phyloP scores from a whole-genome alignment of 2,888 invertebrate species.

The Blastobasis lacticolella region DNA sequence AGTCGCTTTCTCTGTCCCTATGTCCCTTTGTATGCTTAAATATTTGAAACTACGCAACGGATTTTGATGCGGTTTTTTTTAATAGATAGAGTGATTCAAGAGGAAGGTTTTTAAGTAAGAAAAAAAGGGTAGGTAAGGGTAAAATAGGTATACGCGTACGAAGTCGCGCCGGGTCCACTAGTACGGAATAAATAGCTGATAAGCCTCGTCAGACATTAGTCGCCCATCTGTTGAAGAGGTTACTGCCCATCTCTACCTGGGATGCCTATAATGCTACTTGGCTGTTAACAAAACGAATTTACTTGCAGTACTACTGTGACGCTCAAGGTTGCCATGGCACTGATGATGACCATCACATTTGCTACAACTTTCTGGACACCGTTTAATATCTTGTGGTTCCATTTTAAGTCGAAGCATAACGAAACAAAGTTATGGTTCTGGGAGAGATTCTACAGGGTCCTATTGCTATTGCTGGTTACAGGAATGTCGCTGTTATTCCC shows the following conservation, averaged over 20 bases:
- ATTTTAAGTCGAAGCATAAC: conserved; percentile 24
- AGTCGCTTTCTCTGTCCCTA: too few species aligned
- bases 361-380: conserved; percentile 41
- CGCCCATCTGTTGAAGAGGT: background rate
- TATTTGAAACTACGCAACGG: too few species aligned
- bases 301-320: conserved; percentile 30
- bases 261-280: too few species aligned
- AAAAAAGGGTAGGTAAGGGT: too few species aligned
- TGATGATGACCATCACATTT: conserved; percentile 34
- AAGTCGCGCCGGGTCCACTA: too few species aligned
- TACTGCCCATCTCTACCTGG: background rate
- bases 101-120: too few species aligned
- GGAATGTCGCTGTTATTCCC: conserved; percentile 27
- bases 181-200: background rate
- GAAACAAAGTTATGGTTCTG: conserved; percentile 30
- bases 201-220: background rate
- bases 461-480: conserved; percentile 24
- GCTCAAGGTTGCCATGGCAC: conserved; percentile 31
- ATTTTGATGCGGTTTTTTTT: too few species aligned
- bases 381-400: conserved; percentile 39
- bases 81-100: too few species aligned
- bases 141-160: too few species aligned
- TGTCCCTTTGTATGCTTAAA: too few species aligned
- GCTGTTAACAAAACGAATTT: too few species aligned
- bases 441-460: conserved; percentile 36